A percentile compares a stretch with the other conserved stretches of the same genome.
Conservation (phyloP, 2,888 invertebrate species). For the Carcina quercana region DNA sequence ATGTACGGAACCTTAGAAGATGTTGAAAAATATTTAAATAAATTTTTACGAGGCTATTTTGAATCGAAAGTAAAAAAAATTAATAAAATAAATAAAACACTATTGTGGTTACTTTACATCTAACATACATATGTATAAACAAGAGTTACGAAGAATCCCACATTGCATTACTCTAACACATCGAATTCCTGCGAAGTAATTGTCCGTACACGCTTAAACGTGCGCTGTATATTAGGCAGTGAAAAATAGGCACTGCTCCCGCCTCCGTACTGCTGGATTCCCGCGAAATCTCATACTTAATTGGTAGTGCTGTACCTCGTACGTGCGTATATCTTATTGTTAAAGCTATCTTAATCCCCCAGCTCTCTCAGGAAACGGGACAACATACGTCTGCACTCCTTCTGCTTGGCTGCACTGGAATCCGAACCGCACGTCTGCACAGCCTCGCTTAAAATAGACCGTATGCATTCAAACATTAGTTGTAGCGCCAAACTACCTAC, state of each 20-base stretch:
- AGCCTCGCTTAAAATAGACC: too few relatives aligned
- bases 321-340: constrained; percentile 23
- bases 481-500: too few relatives aligned
- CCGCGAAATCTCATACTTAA: constrained; percentile 19
- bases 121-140: too few relatives aligned
- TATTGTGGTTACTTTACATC: too few relatives aligned
- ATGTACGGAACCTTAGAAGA: too few relatives aligned
- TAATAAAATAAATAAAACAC: too few relatives aligned
- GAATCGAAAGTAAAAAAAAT: too few relatives aligned
- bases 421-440: too few relatives aligned
- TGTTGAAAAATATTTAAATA: too few relatives aligned
- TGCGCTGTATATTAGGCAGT: not conserved
- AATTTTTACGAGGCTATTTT: too few relatives aligned
- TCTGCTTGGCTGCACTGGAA: constrained; percentile 26
- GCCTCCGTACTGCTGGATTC: constrained; percentile 1
- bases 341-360: constrained; percentile 26
- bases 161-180: not conserved
- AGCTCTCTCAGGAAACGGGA: constrained; percentile 19
- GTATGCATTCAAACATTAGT: too few relatives aligned
- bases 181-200: not conserved
- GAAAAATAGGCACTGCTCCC: constrained; percentile 1
- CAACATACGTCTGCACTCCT: constrained; percentile 35
- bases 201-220: not conserved
- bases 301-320: constrained; percentile 25
- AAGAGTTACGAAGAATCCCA: too few relatives aligned